phyloP scores from a whole-genome alignment of 2,888 invertebrate species.

The Andrena hattorfiana region DNA sequence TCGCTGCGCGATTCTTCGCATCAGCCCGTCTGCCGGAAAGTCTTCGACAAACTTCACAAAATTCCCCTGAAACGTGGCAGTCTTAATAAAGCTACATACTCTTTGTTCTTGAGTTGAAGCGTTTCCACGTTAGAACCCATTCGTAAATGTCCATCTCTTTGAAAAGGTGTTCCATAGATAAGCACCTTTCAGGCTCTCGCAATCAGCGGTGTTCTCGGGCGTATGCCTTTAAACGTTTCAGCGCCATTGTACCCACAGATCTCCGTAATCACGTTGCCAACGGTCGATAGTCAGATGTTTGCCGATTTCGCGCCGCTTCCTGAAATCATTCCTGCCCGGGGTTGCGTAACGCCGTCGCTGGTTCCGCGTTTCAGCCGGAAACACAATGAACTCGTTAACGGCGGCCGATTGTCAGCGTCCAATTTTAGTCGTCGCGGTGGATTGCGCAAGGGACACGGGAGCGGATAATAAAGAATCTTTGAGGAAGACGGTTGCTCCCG shows the following conservation, averaged over 20 bases:
- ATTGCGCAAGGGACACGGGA: constrained; percentile 40
- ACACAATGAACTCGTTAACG: constrained; percentile 45
- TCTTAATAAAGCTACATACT: too few species aligned
- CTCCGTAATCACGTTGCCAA: neutral
- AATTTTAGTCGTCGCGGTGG: constrained; percentile 14
- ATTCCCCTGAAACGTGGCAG: too few species aligned
- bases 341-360: constrained; percentile 22
- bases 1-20: neutral
- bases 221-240: neutral
- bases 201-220: neutral
- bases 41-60: too few species aligned
- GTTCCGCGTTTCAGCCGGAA: constrained; percentile 29
- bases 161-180: neutral
- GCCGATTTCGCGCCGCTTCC: constrained; percentile 4
- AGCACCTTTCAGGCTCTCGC: neutral
- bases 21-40: too few species aligned
- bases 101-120: too few species aligned
- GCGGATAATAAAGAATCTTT: constrained; percentile 52
- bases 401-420: constrained; percentile 27
- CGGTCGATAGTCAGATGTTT: constrained; percentile 2
- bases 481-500: constrained; percentile 33
- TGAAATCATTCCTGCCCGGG: neutral
- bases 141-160: too few species aligned
- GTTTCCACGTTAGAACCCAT: too few species aligned
- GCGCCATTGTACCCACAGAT: neutral